Evolutionary conservation across 2,888 invertebrate species (phyloP).

Genomic region (Synanthedon tipuliformis): DNA sequence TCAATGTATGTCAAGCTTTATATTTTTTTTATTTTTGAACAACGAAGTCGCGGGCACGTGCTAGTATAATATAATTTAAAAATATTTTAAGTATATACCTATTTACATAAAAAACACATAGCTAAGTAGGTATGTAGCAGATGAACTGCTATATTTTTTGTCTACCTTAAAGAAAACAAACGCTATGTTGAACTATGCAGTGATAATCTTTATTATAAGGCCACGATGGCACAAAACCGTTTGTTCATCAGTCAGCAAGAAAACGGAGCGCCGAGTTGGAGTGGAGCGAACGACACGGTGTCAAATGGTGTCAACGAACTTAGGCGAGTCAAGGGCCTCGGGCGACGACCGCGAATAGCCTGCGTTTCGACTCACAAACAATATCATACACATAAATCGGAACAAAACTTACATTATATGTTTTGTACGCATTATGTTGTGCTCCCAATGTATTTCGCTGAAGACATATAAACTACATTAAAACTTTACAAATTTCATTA

Average conservation of each 20-base stretch:
- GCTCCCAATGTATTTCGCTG: neutral
- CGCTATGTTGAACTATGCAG: too few relatives aligned
- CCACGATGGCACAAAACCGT: neutral
- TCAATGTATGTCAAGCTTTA: too few relatives aligned
- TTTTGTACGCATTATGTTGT: neutral
- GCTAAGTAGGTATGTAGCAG: neutral
- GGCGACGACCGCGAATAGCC: constrained; percentile 61
- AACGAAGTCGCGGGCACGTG: too few relatives aligned
- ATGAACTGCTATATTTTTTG: neutral
- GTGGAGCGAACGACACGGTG: constrained; percentile 17
- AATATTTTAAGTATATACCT: too few relatives aligned
- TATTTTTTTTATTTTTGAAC: too few relatives aligned
- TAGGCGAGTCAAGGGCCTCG: constrained; percentile 64
- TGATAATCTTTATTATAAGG: neutral
- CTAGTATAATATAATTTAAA: too few relatives aligned
- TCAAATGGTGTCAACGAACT: constrained; percentile 60
- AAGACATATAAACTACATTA: too few relatives aligned
- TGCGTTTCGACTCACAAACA: constrained; percentile 28
- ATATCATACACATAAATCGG: neutral
- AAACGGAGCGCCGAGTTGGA: constrained; percentile 9
- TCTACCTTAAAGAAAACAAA: neutral
- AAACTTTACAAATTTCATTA: too few relatives aligned
- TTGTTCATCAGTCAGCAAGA: constrained; percentile 4
- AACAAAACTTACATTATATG: too few relatives aligned
- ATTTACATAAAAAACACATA: neutral